Evolutionary conservation across 2,888 invertebrate genomes (phyloP), one percentile per base, ranked within the genome.

Genomic region (Oligia latruncula): DNA sequence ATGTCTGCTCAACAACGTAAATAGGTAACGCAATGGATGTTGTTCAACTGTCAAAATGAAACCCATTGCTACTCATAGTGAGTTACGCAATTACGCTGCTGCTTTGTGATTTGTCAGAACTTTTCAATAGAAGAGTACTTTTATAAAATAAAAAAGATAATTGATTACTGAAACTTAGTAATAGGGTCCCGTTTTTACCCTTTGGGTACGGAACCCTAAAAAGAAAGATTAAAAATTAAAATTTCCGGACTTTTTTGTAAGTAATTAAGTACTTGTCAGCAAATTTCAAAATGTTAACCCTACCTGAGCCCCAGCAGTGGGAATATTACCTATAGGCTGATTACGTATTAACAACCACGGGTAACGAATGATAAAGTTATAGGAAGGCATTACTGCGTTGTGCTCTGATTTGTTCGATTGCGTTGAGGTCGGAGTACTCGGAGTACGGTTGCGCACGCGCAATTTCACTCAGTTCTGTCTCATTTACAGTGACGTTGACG

Each of bases 371-470:
- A 83, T 46, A 71, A 71, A 72, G 64, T 71, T 60, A 66, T 73
- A 73, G 64, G 64, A 58, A 72, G 64, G n/a, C 35, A 76, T 68
- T 58, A 74, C 4, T 17, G 67, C 49, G 80, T 68, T 80, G 70
- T 83, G 85, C 87, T 85, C 84, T 85, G 87, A 85, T 85, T 85
- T 85, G 80, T 80, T 52, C 46, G 72, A 86, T 86, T 64, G 83
- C 74, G 82, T 86, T 77, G 87, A 77, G 72, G 80, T 75, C 73
- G 83, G 58, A 35, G 52, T 83, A 82, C 83, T 75, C 73, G 83
- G 58, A 35, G 52, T 83, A 82, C 83, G 29, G 79, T 84, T 81
- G 79, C 77, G 70, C 70, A 72, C 13, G 64, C 70, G 75, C 73
- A 73, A 40, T 29, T 64, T 40, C 66, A 9, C 65, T 67, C 64